phyloP scores from a whole-genome alignment of 2,797 vertebrate genomes.

The Picus viridis region DNA sequence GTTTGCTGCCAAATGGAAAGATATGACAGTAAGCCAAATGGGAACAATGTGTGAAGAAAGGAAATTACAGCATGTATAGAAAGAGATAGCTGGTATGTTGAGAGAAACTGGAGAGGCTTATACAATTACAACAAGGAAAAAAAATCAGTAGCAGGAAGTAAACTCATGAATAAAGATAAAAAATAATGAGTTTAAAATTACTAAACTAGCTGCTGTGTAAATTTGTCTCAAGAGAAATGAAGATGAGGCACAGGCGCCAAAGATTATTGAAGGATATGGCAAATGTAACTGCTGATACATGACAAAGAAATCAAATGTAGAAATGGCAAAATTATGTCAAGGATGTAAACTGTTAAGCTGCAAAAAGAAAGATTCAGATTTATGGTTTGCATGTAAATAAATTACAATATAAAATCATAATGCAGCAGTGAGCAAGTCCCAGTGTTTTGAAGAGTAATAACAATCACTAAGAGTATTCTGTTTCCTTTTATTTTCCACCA shows the following conservation, averaged over 20 bases:
- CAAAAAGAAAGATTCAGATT: not conserved
- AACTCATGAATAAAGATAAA: slow-evolving; percentile 35
- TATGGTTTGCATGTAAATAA: not conserved
- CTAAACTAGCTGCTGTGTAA: not conserved
- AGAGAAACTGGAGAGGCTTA: not conserved
- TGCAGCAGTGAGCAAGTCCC: not conserved
- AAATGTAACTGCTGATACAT: not conserved
- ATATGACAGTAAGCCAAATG: not conserved
- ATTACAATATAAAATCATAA: not conserved
- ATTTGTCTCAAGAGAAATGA: not conserved
- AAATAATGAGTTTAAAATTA: not conserved
- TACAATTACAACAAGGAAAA: not conserved
- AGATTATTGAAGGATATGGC: not conserved
- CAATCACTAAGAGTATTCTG: not conserved
- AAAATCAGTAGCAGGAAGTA: slow-evolving; percentile 32
- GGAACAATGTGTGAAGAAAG: not conserved
- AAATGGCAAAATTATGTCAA: not conserved
- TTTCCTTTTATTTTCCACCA: not conserved
- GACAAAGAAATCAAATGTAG: not conserved
- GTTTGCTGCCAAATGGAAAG: slow-evolving; percentile 11
- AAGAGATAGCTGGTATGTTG: not conserved
- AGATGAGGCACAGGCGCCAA: not conserved
- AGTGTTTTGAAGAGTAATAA: not conserved
- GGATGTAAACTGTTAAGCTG: not conserved
- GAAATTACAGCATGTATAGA: not conserved